Evolutionary conservation across 2,888 invertebrate genomes (phyloP).

Genomic region (Cephalotes varians): DNA sequence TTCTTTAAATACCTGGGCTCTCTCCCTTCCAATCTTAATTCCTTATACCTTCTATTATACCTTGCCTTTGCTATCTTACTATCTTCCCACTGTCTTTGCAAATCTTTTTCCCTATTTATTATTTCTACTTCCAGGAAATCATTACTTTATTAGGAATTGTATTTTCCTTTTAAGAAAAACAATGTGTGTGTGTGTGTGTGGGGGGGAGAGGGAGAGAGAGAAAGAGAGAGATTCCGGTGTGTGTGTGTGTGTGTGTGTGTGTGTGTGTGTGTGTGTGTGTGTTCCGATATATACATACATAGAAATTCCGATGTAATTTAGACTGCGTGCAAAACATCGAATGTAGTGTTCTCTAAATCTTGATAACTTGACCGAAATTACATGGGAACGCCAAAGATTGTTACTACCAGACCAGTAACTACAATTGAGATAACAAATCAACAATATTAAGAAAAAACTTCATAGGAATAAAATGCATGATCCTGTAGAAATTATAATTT

Average conservation of each 20-base stretch:
- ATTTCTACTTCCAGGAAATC: no score
- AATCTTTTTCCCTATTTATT: no score
- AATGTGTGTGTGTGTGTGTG: no score
- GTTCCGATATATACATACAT: neutral
- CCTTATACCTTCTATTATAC: no score
- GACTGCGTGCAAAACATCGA: slow-evolving; percentile 70
- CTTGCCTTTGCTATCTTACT: no score
- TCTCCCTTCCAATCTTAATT: no score
- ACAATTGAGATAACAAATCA: neutral
- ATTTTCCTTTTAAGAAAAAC: slow-evolving; percentile 2
- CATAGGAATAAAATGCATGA: slow-evolving; percentile 5
- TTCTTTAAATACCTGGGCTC: no score
- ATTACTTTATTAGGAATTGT: neutral
- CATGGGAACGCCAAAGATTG: neutral
- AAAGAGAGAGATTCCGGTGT: no score
- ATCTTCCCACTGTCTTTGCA: no score
- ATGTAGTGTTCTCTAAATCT: slow-evolving; percentile 6
- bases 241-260: no score
- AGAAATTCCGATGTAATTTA: slow-evolving; percentile 66
- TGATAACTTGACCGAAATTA: neutral
- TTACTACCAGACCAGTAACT: neutral
- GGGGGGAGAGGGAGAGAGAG: no score
- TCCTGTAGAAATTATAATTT: slow-evolving; percentile 11
- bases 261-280: no score
- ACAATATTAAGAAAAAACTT: neutral